These are phyloP conservation scores for Hormiphora californensis DNA, from an alignment of 37 sponge, comb jelly and placozoan genomes.

Conservation along the genomic window DNA sequence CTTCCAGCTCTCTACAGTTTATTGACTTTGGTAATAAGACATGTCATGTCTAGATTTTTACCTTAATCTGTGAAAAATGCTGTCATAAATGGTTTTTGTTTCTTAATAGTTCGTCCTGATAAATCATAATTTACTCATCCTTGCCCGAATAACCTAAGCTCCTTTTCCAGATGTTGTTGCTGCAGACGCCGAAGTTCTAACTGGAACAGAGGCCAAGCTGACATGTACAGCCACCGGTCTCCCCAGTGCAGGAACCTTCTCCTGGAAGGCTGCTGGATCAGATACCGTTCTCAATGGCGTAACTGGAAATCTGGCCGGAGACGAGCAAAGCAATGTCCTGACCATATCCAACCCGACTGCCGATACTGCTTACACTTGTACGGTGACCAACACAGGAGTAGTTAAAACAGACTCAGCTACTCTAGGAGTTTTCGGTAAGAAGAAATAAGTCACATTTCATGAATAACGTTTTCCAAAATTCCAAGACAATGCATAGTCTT, in stretches of 20 bases:
- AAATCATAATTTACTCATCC: too few relatives aligned
- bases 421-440: neutral
- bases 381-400: neutral
- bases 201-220: neutral
- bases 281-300: neutral
- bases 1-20: neutral
- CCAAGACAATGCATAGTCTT: too few relatives aligned
- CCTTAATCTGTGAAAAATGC: too few relatives aligned
- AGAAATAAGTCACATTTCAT: too few relatives aligned
- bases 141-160: too few relatives aligned
- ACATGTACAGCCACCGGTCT: neutral
- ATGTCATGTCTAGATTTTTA: too few relatives aligned
- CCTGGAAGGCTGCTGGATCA: neutral
- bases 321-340: neutral
- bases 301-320: neutral
- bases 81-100: too few relatives aligned
- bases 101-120: too few relatives aligned
- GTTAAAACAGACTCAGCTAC: neutral
- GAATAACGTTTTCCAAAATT: too few relatives aligned
- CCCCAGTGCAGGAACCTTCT: neutral
- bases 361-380: neutral
- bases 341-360: neutral
- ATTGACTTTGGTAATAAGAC: too few relatives aligned
- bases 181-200: neutral
- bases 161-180: neutral